Percentiles rank a stretch among this genome's conserved stretches.
Conservation (phyloP, 2,888 invertebrate species). For the Zaprionus obscuricornis region DNA sequence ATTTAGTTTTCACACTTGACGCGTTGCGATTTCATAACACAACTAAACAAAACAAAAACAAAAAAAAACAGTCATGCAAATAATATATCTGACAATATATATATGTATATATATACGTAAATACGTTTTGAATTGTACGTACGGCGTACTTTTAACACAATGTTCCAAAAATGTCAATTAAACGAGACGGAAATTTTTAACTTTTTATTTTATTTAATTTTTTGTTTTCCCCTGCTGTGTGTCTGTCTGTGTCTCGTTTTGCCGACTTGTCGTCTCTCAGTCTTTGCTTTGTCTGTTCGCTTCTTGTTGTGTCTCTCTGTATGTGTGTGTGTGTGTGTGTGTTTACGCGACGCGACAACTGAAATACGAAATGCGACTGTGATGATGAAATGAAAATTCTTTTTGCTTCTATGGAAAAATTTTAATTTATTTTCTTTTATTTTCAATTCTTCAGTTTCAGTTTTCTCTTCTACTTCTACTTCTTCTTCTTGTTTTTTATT, state of each 20-base stretch:
- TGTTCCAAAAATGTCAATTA: constrained; percentile 9
- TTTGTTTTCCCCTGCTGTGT: too few species aligned
- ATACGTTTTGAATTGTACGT: background rate
- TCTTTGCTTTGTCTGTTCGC: too few species aligned
- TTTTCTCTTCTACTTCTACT: constrained; percentile 1
- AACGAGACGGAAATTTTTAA: background rate
- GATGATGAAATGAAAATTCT: constrained; percentile 21
- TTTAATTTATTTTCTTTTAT: constrained; percentile 20
- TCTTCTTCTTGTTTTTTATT: background rate
- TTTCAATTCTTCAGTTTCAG: background rate
- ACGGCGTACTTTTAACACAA: too few species aligned
- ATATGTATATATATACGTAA: background rate
- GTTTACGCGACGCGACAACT: constrained; percentile 22
- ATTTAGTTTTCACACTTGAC: too few species aligned
- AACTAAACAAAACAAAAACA: too few species aligned
- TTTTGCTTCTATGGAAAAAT: constrained; percentile 16
- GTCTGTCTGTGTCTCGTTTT: too few species aligned
- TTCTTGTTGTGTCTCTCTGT: too few species aligned
- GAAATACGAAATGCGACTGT: constrained; percentile 25
- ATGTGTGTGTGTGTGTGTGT: too few species aligned
- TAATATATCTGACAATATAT: too few species aligned
- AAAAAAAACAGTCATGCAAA: too few species aligned
- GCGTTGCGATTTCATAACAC: constrained; percentile 10
- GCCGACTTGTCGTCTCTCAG: too few species aligned
- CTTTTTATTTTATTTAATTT: too few species aligned